A percentile compares a stretch with the other conserved stretches of the same genome.
Evolutionary conservation across 2,113 vertebrate genomes (phyloP).

Genomic region (Gopherus evgoodei): DNA sequence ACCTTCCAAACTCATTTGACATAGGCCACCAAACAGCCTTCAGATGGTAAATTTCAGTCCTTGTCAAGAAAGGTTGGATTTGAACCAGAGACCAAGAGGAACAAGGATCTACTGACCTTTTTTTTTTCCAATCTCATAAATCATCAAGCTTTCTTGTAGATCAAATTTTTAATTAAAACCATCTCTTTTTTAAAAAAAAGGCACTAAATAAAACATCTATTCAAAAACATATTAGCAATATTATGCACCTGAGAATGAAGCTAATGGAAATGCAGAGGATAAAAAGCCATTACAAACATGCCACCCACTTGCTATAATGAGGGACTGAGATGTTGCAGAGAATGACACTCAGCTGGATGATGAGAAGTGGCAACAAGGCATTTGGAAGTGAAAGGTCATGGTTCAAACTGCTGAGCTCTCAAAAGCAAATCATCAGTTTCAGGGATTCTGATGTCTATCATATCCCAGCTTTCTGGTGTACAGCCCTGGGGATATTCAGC

Average conservation of each 20-base stretch:
- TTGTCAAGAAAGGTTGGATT: neutral
- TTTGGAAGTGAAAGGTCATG: constrained; percentile 34
- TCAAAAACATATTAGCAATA: neutral
- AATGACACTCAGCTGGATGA: neutral
- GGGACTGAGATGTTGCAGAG: neutral
- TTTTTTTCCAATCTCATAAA: neutral
- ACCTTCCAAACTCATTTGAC: neutral
- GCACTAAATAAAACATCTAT: neutral
- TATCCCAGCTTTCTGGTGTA: neutral
- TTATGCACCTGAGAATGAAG: neutral
- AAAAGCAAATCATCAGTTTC: constrained; percentile 6
- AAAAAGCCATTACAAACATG: constrained; percentile 18
- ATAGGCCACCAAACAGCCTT: neutral
- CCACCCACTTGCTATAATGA: neutral
- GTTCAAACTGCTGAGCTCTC: neutral
- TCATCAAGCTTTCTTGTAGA: neutral
- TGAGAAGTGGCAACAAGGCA: neutral
- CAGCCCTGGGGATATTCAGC: neutral
- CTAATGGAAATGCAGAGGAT: neutral
- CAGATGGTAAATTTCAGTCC: neutral
- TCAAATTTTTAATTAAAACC: neutral
- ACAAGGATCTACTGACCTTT: neutral
- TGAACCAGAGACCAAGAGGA: neutral
- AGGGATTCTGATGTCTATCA: neutral
- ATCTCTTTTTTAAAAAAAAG: neutral